Base-by-base conservation (phyloP, 2,797 vertebrate species). In the Oreortyx pictus region DNA sequence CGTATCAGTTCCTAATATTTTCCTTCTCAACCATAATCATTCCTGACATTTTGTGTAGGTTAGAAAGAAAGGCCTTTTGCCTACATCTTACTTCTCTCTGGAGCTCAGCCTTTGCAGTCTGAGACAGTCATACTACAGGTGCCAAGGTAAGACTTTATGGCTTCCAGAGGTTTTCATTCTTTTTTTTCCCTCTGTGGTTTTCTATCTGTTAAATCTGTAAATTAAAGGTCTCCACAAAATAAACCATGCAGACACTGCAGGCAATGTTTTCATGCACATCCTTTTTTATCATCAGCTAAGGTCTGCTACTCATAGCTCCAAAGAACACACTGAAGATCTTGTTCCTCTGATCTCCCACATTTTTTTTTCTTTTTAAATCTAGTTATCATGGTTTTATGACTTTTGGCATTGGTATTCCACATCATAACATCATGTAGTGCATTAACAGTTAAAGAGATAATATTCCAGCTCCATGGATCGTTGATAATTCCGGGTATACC, bases 21-120 rank as follows among this genome's bases (percentile, higher is more conserved):
- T 29, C 52, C 27, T 62, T 68, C 13, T 46, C 46, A 93, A 62
- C 3, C n/a, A 39, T 4, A 61, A 44, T 29, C 11, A 49, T 4
- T 6, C 24, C 18, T 39, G n/a, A 31, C n/a, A 59, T n/a, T 23
- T 6, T 6, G 60, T 0, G 1, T 20, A 8, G 4, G 6, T 2
- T 37, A 57, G 10, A 78, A 87, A 74, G 62, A 4, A 77, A 4
- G 4, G 24, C 1, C 0, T 64, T 78, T 18, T 70, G 19, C 61
- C 72, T 43, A 29, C 9, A 27, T 13, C 27, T 9, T 41, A 1
- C 13, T 85, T 92, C 59, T 4, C 72, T 49, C 41, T 44, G 11
- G 33, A 62, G 50, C 4, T 64, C 31, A 41, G 14, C 10, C 25
- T 72, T 41, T 59, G 35, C 23, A 35, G 9, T n/a, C 9, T 5